Percentiles rank a stretch among this genome's conserved stretches.
phyloP scores from a whole-genome alignment of 2,797 vertebrate genomes.

The Adrianichthys oophorus region DNA sequence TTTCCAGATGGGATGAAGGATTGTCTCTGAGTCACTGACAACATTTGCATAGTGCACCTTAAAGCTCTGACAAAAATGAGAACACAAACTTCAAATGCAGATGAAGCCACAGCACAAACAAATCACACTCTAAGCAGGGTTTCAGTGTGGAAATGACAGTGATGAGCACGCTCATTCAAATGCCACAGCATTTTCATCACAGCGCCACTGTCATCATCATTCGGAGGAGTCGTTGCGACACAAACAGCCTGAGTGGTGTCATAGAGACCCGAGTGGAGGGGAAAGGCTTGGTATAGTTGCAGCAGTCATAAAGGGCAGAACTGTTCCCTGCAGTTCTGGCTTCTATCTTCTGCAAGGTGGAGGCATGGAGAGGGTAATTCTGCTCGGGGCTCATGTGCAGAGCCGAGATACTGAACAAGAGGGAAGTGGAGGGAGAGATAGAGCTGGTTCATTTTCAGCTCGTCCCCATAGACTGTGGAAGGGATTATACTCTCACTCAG shows the following conservation, averaged over 20 bases:
- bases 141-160: conserved; percentile 17
- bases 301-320: conserved; percentile 52
- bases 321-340: conserved; percentile 48
- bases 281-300: conserved; percentile 38
- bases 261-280: conserved; percentile 6
- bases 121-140: conserved; percentile 6
- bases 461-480: conserved; percentile 67
- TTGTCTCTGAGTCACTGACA: conserved; percentile 51
- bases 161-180: conserved; percentile 20
- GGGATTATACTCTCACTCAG: conserved; percentile 67
- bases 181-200: conserved; percentile 13
- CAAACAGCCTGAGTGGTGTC: neutral
- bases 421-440: conserved; percentile 57
- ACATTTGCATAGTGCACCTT: conserved; percentile 48
- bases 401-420: conserved; percentile 63
- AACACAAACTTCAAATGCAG: conserved; percentile 35
- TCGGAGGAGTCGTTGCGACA: conserved; percentile 46
- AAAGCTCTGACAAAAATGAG: conserved; percentile 24
- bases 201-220: conserved; percentile 27
- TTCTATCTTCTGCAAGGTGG: conserved; percentile 63
- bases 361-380: conserved; percentile 48
- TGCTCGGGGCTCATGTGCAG: conserved; percentile 68
- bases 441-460: conserved; percentile 70
- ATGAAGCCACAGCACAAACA: conserved; percentile 25
- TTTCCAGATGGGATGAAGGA: conserved; percentile 57